Conservation (phyloP, 1,140 invertebrate species). For the Orussus abietinus region DNA sequence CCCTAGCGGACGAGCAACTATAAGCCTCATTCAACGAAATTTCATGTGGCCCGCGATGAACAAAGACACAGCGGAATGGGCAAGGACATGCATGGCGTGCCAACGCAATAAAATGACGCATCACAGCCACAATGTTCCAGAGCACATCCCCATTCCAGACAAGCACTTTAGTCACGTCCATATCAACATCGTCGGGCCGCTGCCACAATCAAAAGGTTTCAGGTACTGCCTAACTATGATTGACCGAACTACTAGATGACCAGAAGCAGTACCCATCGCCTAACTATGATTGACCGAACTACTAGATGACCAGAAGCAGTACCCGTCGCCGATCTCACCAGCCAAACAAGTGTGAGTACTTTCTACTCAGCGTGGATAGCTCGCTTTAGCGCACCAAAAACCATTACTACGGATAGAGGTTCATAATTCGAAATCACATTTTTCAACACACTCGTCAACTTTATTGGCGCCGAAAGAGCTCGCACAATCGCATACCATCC, state of each 20-base stretch:
- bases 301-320: conserved; percentile 21
- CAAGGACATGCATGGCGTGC: conserved; percentile 23
- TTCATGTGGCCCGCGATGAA: conserved; percentile 18
- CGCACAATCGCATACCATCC: conserved; percentile 26
- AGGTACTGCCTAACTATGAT: conserved; percentile 25
- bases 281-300: conserved; percentile 22
- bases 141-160: conserved; percentile 11
- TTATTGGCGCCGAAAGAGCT: conserved; percentile 10
- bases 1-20: conserved; percentile 16
- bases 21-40: conserved; percentile 17
- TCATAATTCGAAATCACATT: conserved; percentile 34
- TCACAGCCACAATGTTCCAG: conserved; percentile 22
- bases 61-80: conserved; percentile 28
- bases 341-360: conserved; percentile 19
- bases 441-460: conserved; percentile 4
- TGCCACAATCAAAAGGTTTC: not conserved
- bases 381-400: conserved; percentile 27
- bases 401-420: conserved; percentile 31
- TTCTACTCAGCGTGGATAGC: conserved; percentile 28
- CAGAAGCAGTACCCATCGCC: conserved; percentile 22
- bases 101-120: conserved; percentile 25
- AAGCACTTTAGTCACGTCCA: conserved; percentile 24
- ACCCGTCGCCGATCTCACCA: conserved; percentile 28
- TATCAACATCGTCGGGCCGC: conserved; percentile 11
- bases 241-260: conserved; percentile 24